Base-by-base conservation (phyloP, 1,140 invertebrate species). In the Mamestra configurata region DNA sequence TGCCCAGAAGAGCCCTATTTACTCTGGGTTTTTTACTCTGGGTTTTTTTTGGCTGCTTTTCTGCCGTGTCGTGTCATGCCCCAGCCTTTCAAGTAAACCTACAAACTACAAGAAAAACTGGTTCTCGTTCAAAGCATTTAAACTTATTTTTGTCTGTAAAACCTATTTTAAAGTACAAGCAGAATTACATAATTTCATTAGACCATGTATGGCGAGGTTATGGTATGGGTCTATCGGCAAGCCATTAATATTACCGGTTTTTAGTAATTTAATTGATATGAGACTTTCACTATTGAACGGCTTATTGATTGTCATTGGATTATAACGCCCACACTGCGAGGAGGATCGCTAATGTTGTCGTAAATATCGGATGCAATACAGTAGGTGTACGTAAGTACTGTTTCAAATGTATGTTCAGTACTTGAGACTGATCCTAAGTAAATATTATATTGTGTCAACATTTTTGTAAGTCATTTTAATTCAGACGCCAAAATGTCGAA, bases 301-400 rank as follows among this genome's bases (percentile, higher is more conserved):
- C n/a, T 11, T 66, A 66, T 66, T 66, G 61, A 66, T 66, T 66
- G 35, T 66, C 61, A 66, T 40, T 66, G 31, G 35, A 66, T 40
- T 66, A 40, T 40, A 66, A 66, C 61, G n/a, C 61, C 61, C 61
- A 66, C 61, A 20, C 18, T 20, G 2, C 10, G n/a, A 66, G 10
- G 18, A 40, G n/a, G 61, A 66, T 66, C n/a, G 35, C 35, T 66
- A 66, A 66, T 66, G 61, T 40, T 40, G 18, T 6, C 40, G 22
- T 66, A 66, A 40, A 66, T 31, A 22, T 66, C 10, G 11, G 4
- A 11, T 5, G 35, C 61, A 20, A 20, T 66, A 66, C 35, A 18
- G 10, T 66, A 66, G 10, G 18, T 37, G 35, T 66, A 66, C 11
- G n/a, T 66, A 13, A 7, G n/a, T n/a, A n/a, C n/a, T n/a, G n/a